These are phyloP conservation scores for Eupelmus urozonus DNA, from an alignment of 2,888 invertebrate species.

Conservation along the genomic window DNA sequence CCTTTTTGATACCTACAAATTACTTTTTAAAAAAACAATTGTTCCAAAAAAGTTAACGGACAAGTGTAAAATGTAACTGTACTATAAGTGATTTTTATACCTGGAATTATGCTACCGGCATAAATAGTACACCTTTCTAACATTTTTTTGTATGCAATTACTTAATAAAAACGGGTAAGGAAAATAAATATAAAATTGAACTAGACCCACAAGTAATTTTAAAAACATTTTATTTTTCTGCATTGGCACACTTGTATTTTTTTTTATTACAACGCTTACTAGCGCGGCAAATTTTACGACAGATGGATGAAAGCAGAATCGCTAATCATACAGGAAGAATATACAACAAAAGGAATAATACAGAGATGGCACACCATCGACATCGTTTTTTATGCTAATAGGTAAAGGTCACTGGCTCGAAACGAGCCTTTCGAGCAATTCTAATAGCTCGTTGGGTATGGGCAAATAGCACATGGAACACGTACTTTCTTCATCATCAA, in stretches of 20 bases:
- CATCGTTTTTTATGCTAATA: neutral
- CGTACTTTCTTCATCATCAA: neutral
- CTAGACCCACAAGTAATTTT: neutral
- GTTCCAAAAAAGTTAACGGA: no score
- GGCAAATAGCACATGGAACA: neutral
- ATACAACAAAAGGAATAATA: neutral
- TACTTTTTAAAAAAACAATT: no score
- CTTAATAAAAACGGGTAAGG: no score
- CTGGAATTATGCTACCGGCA: no score
- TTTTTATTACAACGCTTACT: neutral
- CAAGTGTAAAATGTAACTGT: no score
- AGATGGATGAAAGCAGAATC: neutral
- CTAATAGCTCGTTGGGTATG: no score
- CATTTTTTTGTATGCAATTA: no score
- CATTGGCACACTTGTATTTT: constrained; percentile 33
- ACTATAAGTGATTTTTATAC: no score
- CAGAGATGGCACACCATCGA: neutral
- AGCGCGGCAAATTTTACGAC: neutral
- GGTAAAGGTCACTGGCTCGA: no score
- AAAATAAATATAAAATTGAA: neutral
- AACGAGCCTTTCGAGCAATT: no score
- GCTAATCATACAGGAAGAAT: neutral
- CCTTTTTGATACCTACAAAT: no score
- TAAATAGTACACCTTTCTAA: no score
- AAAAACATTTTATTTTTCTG: constrained; percentile 25